Conservation (phyloP, 2,888 invertebrate genomes). For the Seira ritae region DNA sequence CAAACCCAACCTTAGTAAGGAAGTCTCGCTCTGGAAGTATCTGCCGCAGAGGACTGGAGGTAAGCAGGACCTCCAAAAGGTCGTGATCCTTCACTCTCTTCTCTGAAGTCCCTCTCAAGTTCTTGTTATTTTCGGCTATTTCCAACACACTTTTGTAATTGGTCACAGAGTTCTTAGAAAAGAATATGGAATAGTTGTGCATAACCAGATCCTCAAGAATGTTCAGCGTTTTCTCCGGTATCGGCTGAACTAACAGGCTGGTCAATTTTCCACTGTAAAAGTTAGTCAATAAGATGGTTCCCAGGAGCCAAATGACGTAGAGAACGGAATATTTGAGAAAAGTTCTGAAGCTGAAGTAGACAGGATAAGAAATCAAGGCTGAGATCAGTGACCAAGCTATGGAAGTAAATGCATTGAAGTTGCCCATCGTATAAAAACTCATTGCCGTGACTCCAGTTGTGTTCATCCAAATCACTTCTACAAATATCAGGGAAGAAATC, state of each 20-base stretch:
- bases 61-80: slow-evolving; percentile 10
- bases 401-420: slow-evolving; percentile 1
- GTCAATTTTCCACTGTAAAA: slow-evolving; percentile 40
- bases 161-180: neutral
- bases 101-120: slow-evolving; percentile 2
- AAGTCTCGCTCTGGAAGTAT: slow-evolving; percentile 3
- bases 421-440: too few relatives aligned
- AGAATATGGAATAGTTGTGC: neutral
- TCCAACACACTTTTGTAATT: slow-evolving; percentile 21
- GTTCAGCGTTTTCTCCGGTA: slow-evolving; percentile 1
- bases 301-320: slow-evolving; percentile 29
- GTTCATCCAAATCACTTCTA: too few relatives aligned
- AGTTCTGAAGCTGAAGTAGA: slow-evolving; percentile 14
- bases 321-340: neutral
- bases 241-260: slow-evolving; percentile 31
- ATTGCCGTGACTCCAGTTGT: too few relatives aligned
- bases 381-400: slow-evolving; percentile 28
- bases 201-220: slow-evolving; percentile 15
- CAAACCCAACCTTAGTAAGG: slow-evolving; percentile 20
- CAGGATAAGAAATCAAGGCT: slow-evolving; percentile 4
- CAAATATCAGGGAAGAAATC: neutral
- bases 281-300: slow-evolving; percentile 17
- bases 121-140: neutral
- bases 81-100: slow-evolving; percentile 8
- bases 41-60: neutral